Evolutionary conservation across 2,797 vertebrate species (phyloP).

Genomic region (Tangara arthus): DNA sequence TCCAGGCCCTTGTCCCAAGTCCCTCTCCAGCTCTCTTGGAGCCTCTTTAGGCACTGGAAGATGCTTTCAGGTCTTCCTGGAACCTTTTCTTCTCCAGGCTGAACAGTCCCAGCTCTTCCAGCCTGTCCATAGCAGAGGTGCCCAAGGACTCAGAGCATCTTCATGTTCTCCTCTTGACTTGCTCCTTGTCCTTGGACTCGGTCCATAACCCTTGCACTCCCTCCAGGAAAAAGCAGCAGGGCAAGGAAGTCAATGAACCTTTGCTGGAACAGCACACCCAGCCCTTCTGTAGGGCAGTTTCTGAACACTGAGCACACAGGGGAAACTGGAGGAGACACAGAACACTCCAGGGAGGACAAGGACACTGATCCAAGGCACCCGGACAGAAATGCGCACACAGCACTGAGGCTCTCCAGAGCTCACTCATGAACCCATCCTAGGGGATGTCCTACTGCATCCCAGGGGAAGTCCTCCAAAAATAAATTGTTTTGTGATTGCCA

Average conservation of each 20-base stretch:
- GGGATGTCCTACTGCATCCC: not conserved
- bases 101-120: not conserved
- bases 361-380: accelerated
- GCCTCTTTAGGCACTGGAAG: not conserved
- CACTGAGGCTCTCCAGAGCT: not conserved
- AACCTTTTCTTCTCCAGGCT: not conserved
- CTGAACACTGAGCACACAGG: not conserved
- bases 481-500: not conserved
- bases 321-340: not conserved
- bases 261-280: not conserved
- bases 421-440: not conserved
- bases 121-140: not conserved
- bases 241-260: not conserved
- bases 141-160: not conserved
- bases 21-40: not conserved
- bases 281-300: not conserved
- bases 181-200: not conserved
- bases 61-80: not conserved
- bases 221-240: not conserved
- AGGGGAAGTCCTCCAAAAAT: not conserved
- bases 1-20: not conserved
- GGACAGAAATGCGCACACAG: not conserved
- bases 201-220: not conserved
- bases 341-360: not conserved
- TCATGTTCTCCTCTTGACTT: accelerated